Evolutionary conservation across 1,140 invertebrate genomes (phyloP).

Genomic region (Zaprionus africanus): DNA sequence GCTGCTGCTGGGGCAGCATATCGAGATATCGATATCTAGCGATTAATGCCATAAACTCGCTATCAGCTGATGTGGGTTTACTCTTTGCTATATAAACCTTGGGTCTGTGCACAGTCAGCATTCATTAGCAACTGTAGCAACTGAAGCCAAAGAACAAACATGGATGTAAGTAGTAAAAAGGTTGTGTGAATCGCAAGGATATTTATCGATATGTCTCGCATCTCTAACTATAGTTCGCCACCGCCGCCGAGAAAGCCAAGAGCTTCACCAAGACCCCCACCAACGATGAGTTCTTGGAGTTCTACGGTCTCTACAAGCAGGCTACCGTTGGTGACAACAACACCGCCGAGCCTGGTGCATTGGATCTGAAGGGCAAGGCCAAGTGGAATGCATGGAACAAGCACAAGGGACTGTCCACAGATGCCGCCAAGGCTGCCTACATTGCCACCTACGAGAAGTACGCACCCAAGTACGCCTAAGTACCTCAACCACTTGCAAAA

Average conservation of each 20-base stretch:
- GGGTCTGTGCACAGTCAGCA: conserved; percentile 5
- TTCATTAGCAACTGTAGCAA: conserved; percentile 39
- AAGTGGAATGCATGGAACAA: conserved; percentile 97
- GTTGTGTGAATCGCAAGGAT: not conserved
- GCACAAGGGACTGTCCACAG: conserved; percentile 91
- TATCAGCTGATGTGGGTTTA: conserved; percentile 29
- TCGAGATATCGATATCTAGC: conserved; percentile 47
- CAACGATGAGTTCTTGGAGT: conserved; percentile 92
- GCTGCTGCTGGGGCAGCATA: conserved; percentile 3
- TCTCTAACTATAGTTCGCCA: conserved; percentile 87
- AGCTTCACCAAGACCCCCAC: conserved; percentile 90
- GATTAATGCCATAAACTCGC: conserved; percentile 38
- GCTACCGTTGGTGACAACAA: conserved; percentile 92
- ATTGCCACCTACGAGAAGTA: conserved; percentile 90
- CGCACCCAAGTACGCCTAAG: conserved; percentile 65
- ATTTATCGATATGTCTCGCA: conserved; percentile 80
- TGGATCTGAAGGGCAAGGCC: conserved; percentile 97
- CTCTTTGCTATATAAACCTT: conserved; percentile 35
- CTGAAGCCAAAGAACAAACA: conserved; percentile 41
- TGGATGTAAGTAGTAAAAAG: conserved; percentile 64
- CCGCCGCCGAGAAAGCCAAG: conserved; percentile 91
- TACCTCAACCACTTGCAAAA: not conserved
- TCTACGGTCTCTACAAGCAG: conserved; percentile 96
- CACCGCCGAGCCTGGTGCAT: conserved; percentile 92
- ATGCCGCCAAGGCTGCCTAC: conserved; percentile 93